Percentiles rank a stretch among this genome's conserved stretches.
phyloP scores from a whole-genome alignment of 2,888 invertebrate genomes.

The Volucella zonaria region DNA sequence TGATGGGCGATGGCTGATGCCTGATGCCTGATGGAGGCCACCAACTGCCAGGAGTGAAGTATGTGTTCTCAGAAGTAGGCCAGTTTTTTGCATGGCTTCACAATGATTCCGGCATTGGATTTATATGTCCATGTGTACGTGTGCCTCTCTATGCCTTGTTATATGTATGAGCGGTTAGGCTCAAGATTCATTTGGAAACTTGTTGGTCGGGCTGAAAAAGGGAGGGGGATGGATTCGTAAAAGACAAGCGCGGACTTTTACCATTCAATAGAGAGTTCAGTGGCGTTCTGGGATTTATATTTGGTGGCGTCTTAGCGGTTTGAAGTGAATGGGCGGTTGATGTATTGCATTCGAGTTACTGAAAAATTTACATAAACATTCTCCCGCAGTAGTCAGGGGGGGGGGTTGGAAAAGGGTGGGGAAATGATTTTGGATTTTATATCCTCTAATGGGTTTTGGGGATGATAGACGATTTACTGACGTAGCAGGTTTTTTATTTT shows the following conservation, averaged over 20 bases:
- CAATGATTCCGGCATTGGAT: slow-evolving; percentile 62
- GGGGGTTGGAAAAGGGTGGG: background rate
- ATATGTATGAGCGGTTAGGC: slow-evolving; percentile 35
- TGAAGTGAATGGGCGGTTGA: slow-evolving; percentile 23
- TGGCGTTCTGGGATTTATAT: slow-evolving; percentile 45
- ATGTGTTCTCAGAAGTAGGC: slow-evolving; percentile 65
- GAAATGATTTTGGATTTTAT: slow-evolving; percentile 43
- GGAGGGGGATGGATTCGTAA: background rate
- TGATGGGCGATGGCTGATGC: too few species aligned
- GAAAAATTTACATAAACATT: slow-evolving; percentile 58
- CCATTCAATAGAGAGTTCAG: slow-evolving; percentile 45
- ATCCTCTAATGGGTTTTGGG: slow-evolving; percentile 57
- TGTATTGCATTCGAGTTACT: slow-evolving; percentile 46
- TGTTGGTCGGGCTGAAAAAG: background rate
- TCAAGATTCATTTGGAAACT: slow-evolving; percentile 27
- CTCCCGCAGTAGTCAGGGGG: background rate
- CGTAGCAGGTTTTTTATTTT: slow-evolving; percentile 44
- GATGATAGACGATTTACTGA: slow-evolving; percentile 42
- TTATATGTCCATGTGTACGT: slow-evolving; percentile 49
- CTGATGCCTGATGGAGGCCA: background rate
- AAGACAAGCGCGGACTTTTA: background rate
- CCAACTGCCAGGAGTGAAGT: slow-evolving; percentile 46
- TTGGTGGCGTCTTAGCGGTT: slow-evolving; percentile 40
- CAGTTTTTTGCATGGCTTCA: slow-evolving; percentile 70
- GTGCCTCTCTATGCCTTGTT: slow-evolving; percentile 26